A percentile compares a stretch with the other conserved stretches of the same genome.
phyloP scores from a whole-genome alignment of 2,113 vertebrate genomes.

The Catharus minimus region DNA sequence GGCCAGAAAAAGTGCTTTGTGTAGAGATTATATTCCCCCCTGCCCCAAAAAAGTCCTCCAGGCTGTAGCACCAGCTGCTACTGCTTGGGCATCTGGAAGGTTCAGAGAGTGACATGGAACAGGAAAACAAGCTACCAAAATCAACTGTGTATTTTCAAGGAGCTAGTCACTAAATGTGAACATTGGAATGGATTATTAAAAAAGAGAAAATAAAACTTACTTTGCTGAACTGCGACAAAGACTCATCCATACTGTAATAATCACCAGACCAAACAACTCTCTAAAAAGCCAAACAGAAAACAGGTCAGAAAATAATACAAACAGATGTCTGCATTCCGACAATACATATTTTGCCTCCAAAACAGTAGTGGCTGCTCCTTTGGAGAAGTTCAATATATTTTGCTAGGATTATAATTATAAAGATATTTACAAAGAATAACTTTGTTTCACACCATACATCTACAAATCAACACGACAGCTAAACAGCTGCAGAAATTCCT shows the following conservation, averaged over 20 bases:
- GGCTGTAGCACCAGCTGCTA: background rate
- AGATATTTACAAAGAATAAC: background rate
- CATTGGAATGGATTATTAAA: background rate
- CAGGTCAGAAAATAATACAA: background rate
- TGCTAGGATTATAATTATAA: background rate
- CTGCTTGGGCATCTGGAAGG: background rate
- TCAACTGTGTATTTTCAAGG: background rate
- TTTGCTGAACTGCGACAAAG: conserved; percentile 86
- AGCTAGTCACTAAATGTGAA: background rate
- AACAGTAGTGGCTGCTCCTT: background rate
- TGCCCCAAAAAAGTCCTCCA: background rate
- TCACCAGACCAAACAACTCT: conserved; percentile 86
- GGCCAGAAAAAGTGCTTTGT: background rate
- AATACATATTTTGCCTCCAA: background rate
- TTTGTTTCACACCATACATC: background rate
- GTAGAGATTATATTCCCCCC: background rate
- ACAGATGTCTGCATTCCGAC: background rate
- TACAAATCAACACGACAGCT: background rate
- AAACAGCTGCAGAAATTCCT: background rate
- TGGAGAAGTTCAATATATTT: background rate
- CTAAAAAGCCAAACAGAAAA: conserved; percentile 65
- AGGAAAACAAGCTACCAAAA: background rate
- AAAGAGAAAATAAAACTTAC: conserved; percentile 70
- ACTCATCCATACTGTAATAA: conserved; percentile 85
- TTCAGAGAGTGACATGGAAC: background rate